Base-by-base conservation (phyloP, 2,888 invertebrate genomes). In the Agriopis aurantiaria region DNA sequence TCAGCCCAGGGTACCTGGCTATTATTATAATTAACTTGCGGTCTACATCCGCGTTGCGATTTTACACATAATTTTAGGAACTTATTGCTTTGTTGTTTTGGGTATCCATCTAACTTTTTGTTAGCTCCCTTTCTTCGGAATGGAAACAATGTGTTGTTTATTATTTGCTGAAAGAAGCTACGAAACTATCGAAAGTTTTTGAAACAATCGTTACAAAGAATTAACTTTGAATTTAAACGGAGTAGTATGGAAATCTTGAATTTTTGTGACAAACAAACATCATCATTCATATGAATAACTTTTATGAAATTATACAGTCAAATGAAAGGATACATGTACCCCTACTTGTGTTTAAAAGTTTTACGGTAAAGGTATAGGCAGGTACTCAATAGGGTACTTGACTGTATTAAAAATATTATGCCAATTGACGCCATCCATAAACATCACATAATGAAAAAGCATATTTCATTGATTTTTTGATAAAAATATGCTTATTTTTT, bases 1-100 rank as follows among this genome's bases (percentile, higher is more conserved):
- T 65, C 62, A 68, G 61, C 60, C 69, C 72, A 69, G 70, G 75
- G 76, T 80, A 80, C 82, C 81, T 81, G 80, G 74, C 75, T 75
- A 77, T 75, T 80, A 73, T 72, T 68, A 68, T 72, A 71, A 81
- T 78, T 82, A 77, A 71, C 77, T 77, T 78, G 79, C 76, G 76
- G 78, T 84, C 80, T 80, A 80, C 81, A 85, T 82, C 83, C 84
- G 85, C 75, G 61, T 79, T 76, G 76, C 78, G 71, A 82, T 82
- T 83, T 81, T 75, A 75, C 78, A 73, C 80, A 81, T 75, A 64
- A 74, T 66, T 75, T 76, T 73, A 65, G 71, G 69, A 69, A 53
- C 61, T 70, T 68, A 70, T 65, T 65, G 68, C 65, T 61, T 71
- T 67, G 65, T 66, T 70, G 45, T 67, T 71, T 58, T 55, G 53